Evolutionary conservation across 2,888 invertebrate genomes (phyloP), one percentile per base, ranked within the genome.

Genomic region (Ophioninae sp.): DNA sequence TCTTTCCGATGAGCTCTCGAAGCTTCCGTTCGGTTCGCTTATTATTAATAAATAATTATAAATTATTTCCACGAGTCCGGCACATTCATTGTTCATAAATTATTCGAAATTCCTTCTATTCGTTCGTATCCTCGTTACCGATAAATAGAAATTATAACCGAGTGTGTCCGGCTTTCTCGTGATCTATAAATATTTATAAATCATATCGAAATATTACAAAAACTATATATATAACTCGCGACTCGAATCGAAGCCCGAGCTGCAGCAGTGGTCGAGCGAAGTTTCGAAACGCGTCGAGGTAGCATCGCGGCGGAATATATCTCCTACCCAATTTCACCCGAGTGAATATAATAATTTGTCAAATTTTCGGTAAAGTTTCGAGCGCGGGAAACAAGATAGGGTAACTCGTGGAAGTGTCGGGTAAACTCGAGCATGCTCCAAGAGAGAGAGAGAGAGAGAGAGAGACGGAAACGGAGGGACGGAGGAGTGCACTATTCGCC

Each of bases 381-480:
- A 67, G 64, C 63, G 51, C 63, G n/a, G 56, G 56, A 64, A 78
- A 67, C 51, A 68, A 51, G 79, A 84, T 68, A 51, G 69, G 58
- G 23, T 37, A 75, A 65, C 69, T 51, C 63, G 84, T 44, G 58
- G 22, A 79, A 79, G 76, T 78, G 81, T 73, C 63, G 65, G 68
- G 64, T 73, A 79, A 84, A 84, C 73, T 81, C 22, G 73, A 84
- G 68, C 72, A 68, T 56, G 58, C 67, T 77, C 13, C n/a, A 37
- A 10, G 37, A n/a, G 23, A 39, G 9, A 10, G 20, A 51, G 23
- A 5, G 44, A 3, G 17, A 5, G 51, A 17, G 51, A 5, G 13
- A 3, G 51, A 5, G 51, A 51, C 13, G 2, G 44, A 44, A 13
- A 44, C 1, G 13, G 44, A 44, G 44, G 13, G 44, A 44, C 10